These are phyloP conservation scores for Falco rusticolus DNA, from an alignment of 2,797 vertebrate species.

Conservation along the genomic window DNA sequence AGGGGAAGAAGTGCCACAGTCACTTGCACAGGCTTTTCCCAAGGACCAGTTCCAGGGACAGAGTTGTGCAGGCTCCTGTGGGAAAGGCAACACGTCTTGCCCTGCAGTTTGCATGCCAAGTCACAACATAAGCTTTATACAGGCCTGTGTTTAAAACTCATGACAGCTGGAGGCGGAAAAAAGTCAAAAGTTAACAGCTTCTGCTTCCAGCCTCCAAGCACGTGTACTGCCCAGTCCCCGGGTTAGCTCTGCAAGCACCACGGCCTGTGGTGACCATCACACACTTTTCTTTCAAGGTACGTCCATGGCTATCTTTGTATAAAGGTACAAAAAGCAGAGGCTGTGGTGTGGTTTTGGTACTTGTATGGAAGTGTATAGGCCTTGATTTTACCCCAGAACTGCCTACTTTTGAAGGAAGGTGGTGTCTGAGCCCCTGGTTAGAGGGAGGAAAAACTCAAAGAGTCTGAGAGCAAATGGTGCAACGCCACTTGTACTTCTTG, in stretches of 20 bases:
- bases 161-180: neutral
- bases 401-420: neutral
- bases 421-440: neutral
- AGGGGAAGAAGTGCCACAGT: neutral
- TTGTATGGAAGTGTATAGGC: neutral
- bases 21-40: neutral
- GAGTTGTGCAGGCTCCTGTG: neutral
- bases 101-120: neutral
- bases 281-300: neutral
- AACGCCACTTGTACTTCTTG: neutral
- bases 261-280: neutral
- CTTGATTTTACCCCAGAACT: neutral
- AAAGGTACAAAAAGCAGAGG: neutral
- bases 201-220: neutral
- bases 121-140: neutral
- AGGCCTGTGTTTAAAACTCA: neutral
- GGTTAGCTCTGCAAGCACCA: neutral
- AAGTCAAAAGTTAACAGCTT: neutral
- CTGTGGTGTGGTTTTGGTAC: neutral
- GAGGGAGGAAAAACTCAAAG: neutral
- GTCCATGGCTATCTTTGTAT: neutral
- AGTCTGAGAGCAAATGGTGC: neutral
- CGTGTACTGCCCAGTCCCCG: accelerated
- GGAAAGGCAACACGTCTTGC: neutral
- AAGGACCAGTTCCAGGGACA: neutral